These are phyloP conservation scores for Martes martes DNA, from an alignment of 2,113 vertebrate species.

Conservation along the genomic window DNA sequence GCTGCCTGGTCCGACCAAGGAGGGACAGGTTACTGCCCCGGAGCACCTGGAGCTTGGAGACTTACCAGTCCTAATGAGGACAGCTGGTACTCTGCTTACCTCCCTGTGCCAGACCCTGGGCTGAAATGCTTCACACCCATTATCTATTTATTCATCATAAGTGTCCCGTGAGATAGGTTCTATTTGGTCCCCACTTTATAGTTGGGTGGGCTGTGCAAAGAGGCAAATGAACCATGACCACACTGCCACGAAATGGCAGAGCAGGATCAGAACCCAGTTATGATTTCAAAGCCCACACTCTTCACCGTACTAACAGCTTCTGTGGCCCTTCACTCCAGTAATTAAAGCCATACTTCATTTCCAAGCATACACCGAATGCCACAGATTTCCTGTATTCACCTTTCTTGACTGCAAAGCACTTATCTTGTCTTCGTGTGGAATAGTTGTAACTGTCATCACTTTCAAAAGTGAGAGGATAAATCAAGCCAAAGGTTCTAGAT, in stretches of 20 bases:
- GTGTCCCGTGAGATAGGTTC: background rate
- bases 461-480: background rate
- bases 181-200: background rate
- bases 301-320: rapidly evolving
- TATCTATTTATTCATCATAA: background rate
- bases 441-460: background rate
- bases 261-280: background rate
- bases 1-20: background rate
- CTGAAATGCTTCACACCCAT: background rate
- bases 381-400: background rate
- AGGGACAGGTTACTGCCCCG: rapidly evolving
- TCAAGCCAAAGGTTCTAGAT: background rate
- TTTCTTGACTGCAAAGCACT: background rate
- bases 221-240: background rate
- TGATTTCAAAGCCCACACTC: rapidly evolving
- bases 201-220: background rate
- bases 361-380: rapidly evolving
- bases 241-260: rapidly evolving
- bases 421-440: background rate
- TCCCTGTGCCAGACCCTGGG: background rate
- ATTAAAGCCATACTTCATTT: background rate
- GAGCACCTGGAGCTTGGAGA: background rate
- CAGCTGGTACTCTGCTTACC: background rate
- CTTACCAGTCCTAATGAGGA: background rate
- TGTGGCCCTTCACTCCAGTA: rapidly evolving